Percentiles rank a stretch among this genome's conserved stretches.
These are phyloP conservation scores for Coluber constrictor DNA, from an alignment of 2,797 vertebrate genomes.

Conservation along the genomic window DNA sequence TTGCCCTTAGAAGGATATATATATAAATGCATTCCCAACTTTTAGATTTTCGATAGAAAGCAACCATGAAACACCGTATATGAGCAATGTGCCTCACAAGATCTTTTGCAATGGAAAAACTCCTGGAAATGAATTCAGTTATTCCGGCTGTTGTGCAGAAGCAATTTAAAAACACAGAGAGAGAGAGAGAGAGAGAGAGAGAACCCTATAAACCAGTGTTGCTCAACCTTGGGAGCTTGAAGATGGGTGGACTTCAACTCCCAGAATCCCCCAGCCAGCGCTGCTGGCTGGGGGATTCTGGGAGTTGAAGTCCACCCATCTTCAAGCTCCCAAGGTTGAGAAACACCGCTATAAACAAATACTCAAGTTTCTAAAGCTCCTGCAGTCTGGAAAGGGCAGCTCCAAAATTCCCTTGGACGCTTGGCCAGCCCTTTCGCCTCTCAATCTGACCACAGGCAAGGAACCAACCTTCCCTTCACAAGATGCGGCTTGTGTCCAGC, in stretches of 20 bases:
- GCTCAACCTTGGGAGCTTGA: no score
- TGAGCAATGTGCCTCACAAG: not conserved
- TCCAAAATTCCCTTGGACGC: not conserved
- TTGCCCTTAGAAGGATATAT: not conserved
- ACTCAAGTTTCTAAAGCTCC: not conserved
- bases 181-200: no score
- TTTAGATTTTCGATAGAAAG: not conserved
- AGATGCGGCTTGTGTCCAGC: constrained; percentile 30
- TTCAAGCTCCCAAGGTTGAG: no score
- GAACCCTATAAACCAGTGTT: no score
- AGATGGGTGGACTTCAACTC: no score
- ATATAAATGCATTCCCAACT: not conserved
- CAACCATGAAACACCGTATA: not conserved
- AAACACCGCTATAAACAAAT: not conserved
- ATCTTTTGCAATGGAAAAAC: not conserved
- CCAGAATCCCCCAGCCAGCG: no score
- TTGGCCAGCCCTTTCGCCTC: not conserved
- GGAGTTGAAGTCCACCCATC: no score
- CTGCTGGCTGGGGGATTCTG: no score
- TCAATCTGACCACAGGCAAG: constrained; percentile 6
- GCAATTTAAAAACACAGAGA: rapidly evolving
- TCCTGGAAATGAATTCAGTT: not conserved
- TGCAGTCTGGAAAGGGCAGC: not conserved
- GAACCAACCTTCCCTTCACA: not conserved
- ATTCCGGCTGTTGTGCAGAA: not conserved